These are phyloP conservation scores for Nephrotoma flavescens DNA, from an alignment of 2,888 invertebrate genomes.

Conservation along the genomic window DNA sequence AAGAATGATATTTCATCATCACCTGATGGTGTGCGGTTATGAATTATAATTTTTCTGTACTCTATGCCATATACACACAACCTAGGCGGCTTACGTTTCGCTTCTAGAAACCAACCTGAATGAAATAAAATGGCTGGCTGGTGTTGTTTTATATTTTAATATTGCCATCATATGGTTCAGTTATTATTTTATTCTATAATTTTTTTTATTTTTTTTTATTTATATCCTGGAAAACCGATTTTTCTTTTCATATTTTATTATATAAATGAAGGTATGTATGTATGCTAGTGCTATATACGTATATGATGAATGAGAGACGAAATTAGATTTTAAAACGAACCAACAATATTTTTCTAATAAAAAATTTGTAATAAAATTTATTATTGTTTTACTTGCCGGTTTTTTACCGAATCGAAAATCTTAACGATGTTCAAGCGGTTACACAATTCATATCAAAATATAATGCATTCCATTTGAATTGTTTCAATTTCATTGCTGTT, in stretches of 20 bases:
- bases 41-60: not conserved
- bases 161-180: not conserved
- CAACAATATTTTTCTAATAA: not conserved
- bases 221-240: not conserved
- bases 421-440: no score
- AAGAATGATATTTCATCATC: not conserved
- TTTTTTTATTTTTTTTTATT: not conserved
- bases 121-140: not conserved
- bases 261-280: not conserved
- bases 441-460: no score
- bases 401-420: no score
- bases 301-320: not conserved
- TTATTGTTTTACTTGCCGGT: no score
- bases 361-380: no score
- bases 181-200: not conserved
- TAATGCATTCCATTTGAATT: no score
- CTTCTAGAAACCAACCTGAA: not conserved
- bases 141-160: not conserved
- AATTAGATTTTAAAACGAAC: not conserved
- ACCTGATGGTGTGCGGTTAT: not conserved
- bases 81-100: not conserved
- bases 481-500: no score
- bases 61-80: not conserved
- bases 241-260: not conserved
- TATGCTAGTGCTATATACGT: not conserved